Evolutionary conservation across 2,797 vertebrate genomes (phyloP).

Genomic region (Acanthornis magna): DNA sequence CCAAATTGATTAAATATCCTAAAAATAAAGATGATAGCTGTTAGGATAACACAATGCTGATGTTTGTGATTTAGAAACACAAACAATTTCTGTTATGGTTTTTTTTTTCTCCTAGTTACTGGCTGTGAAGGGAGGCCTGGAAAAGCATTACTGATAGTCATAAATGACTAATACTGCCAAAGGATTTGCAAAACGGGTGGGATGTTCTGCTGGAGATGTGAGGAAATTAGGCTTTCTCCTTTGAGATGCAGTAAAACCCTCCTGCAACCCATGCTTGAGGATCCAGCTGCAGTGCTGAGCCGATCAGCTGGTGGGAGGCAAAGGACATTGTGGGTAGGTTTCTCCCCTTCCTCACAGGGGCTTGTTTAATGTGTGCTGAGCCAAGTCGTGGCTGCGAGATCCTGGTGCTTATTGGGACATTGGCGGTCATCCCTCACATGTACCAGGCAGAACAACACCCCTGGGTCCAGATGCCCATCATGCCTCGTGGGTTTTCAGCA

Average conservation of each 20-base stretch:
- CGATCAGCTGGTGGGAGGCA: accelerated
- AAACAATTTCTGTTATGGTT: background rate
- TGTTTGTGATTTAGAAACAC: conserved; percentile 34
- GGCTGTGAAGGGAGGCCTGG: background rate
- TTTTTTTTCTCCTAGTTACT: background rate
- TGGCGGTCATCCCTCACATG: background rate
- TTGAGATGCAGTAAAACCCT: background rate
- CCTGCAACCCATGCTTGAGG: accelerated
- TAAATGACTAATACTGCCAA: background rate
- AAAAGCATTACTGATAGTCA: background rate
- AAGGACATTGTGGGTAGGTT: background rate
- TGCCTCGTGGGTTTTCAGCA: accelerated
- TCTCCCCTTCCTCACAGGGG: background rate
- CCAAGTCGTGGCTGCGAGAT: background rate
- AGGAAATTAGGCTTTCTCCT: conserved; percentile 20
- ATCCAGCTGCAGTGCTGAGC: background rate
- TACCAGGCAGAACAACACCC: accelerated
- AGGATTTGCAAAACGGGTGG: background rate
- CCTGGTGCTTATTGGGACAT: background rate
- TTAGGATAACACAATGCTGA: conserved; percentile 4
- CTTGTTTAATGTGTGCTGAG: background rate
- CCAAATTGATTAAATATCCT: conserved; percentile 63
- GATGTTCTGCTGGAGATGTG: background rate
- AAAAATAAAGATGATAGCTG: conserved; percentile 62
- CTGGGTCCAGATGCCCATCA: accelerated